These are phyloP conservation scores for Hydra vulgaris DNA, from an alignment of 30 jellyfish, hydroid and myxozoan genomes.

Conservation along the genomic window DNA sequence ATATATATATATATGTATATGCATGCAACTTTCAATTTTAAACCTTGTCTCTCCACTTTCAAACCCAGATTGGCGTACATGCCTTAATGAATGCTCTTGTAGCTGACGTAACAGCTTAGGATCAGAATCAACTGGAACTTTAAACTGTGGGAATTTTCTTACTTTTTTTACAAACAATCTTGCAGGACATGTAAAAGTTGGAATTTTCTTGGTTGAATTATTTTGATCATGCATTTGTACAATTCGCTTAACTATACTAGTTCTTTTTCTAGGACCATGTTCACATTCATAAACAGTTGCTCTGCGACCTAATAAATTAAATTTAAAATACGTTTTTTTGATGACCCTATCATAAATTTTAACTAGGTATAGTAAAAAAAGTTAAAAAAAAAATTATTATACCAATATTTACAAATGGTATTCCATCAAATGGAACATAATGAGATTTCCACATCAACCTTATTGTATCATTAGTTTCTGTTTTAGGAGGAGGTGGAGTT, in stretches of 20 bases:
- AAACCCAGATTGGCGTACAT: slow-evolving; percentile 62
- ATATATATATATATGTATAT: neutral
- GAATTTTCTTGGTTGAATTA: slow-evolving; percentile 51
- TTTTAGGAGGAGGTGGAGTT: slow-evolving; percentile 87
- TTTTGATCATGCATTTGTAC: slow-evolving; percentile 52
- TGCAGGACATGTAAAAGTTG: slow-evolving; percentile 90
- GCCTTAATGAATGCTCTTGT: slow-evolving; percentile 81
- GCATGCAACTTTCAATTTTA: neutral
- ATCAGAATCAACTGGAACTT: slow-evolving; percentile 67
- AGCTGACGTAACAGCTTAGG: slow-evolving; percentile 53
- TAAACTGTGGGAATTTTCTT: slow-evolving; percentile 78
- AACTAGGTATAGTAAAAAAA: neutral
- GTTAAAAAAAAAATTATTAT: neutral
- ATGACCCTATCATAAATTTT: neutral
- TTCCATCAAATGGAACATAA: slow-evolving; percentile 91
- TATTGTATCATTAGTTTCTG: slow-evolving; percentile 64
- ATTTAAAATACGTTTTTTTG: neutral
- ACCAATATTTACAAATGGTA: slow-evolving; percentile 88
- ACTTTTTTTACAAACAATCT: slow-evolving; percentile 79
- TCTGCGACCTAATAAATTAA: slow-evolving; percentile 51
- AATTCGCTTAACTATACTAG: slow-evolving; percentile 78
- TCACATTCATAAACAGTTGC: slow-evolving; percentile 97
- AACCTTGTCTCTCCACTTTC: slow-evolving; percentile 81
- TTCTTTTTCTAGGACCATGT: slow-evolving; percentile 94
- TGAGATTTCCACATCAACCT: slow-evolving; percentile 95